A percentile compares a stretch with the other conserved stretches of the same genome.
Evolutionary conservation across 2,113 vertebrate genomes (phyloP).

Genomic region (Syrmaticus mikado): DNA sequence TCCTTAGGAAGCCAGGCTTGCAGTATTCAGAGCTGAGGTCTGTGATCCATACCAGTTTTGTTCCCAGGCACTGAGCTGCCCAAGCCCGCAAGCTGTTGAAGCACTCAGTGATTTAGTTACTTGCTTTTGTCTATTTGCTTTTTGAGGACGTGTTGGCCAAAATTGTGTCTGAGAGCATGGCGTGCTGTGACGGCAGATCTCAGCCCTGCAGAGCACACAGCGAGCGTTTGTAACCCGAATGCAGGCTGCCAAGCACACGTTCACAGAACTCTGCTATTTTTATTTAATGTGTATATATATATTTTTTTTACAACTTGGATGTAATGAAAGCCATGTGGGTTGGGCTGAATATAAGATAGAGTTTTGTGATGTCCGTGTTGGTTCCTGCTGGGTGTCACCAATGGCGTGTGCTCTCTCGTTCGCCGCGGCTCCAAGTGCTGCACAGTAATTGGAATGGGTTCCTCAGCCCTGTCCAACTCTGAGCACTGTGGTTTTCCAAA

Average conservation of each 20-base stretch:
- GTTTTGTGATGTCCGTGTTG: not conserved
- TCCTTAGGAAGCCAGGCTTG: constrained; percentile 28
- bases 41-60: constrained; percentile 41
- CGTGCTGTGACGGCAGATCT: not conserved
- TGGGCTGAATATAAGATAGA: constrained; percentile 19
- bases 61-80: not conserved
- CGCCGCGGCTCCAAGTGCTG: constrained; percentile 10
- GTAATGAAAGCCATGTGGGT: constrained; percentile 63
- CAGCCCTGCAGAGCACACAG: not conserved
- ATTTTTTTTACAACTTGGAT: constrained; percentile 62
- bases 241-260: constrained; percentile 26
- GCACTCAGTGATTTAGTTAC: not conserved
- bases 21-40: not conserved
- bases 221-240: not conserved
- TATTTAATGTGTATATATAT: constrained; percentile 57
- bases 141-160: not conserved
- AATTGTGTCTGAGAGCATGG: not conserved
- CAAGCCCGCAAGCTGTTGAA: not conserved
- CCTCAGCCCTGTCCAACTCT: constrained; percentile 53
- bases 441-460: not conserved
- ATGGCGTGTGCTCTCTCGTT: not conserved
- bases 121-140: constrained; percentile 29
- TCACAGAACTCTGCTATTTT: constrained; percentile 15
- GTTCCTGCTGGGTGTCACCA: constrained; percentile 34
- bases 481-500: not conserved